phyloP scores from a whole-genome alignment of 2,113 vertebrate genomes.

The Cyanoderma ruficeps region DNA sequence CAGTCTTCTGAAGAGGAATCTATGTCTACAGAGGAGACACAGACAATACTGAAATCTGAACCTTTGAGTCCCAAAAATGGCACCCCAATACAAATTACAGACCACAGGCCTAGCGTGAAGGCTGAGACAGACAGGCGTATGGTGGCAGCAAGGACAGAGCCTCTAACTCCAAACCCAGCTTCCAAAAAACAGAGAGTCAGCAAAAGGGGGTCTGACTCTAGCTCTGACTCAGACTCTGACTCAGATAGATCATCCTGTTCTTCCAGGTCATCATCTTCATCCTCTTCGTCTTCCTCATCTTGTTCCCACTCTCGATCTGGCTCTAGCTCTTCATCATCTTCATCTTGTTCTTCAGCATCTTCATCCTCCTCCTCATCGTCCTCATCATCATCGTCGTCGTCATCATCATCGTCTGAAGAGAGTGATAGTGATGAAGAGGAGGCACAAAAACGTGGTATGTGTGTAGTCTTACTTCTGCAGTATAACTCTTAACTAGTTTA shows the following conservation, averaged over 20 bases:
- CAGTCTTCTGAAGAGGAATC: conserved; percentile 84
- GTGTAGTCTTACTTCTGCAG: conserved; percentile 37
- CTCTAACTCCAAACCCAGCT: conserved; percentile 89
- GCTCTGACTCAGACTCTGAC: conserved; percentile 89
- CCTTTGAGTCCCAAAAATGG: conserved; percentile 78
- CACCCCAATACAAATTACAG: conserved; percentile 74
- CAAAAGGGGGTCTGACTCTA: conserved; percentile 82
- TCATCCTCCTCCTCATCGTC: conserved; percentile 80
- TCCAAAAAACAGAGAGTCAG: conserved; percentile 87
- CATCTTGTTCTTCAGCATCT: conserved; percentile 81
- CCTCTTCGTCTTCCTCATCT: conserved; percentile 89
- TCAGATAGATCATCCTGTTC: conserved; percentile 91
- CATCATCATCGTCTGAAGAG: conserved; percentile 92
- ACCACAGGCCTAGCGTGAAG: conserved; percentile 79
- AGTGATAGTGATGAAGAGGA: conserved; percentile 89
- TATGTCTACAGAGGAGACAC: conserved; percentile 76
- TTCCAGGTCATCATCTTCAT: conserved; percentile 91
- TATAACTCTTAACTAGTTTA: background rate
- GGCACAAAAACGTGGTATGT: conserved; percentile 78
- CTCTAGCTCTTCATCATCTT: conserved; percentile 83
- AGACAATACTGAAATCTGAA: conserved; percentile 73
- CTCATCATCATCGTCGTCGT: conserved; percentile 89
- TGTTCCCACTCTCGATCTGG: conserved; percentile 92
- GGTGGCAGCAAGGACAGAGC: conserved; percentile 95
- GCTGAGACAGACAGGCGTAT: conserved; percentile 80